phyloP scores from a whole-genome alignment of 2,888 invertebrate species.

The Rhaphigaster nebulosa region DNA sequence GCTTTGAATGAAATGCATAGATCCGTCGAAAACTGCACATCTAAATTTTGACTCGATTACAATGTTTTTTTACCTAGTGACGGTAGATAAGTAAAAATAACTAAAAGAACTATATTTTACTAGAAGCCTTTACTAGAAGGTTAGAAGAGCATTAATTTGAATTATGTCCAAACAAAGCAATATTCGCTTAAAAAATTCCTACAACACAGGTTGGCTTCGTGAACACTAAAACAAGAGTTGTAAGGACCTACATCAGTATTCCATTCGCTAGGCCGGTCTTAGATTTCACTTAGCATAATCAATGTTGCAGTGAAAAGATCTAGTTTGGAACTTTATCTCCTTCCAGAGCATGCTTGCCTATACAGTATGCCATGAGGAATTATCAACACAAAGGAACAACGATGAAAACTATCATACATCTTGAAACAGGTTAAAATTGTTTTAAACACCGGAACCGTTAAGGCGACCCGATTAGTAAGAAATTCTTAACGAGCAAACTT shows the following conservation, averaged over 20 bases:
- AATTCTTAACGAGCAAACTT: too few species aligned
- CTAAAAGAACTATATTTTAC: too few species aligned
- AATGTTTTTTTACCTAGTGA: too few species aligned
- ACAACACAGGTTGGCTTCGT: background rate
- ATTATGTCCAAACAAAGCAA: background rate
- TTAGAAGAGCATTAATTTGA: too few species aligned
- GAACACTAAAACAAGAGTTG: background rate
- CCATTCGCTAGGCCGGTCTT: background rate
- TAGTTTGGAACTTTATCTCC: background rate
- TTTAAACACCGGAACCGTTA: background rate
- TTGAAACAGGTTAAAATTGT: background rate
- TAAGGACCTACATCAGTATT: background rate
- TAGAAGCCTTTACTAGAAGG: too few species aligned
- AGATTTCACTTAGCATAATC: constrained; percentile 17
- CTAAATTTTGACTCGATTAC: too few species aligned
- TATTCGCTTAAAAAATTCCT: background rate
- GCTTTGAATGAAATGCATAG: too few species aligned
- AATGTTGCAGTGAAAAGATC: constrained; percentile 1
- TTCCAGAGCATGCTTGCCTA: background rate
- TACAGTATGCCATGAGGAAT: background rate
- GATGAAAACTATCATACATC: background rate
- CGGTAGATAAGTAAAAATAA: too few species aligned
- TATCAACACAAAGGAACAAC: background rate
- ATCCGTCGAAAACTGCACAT: too few species aligned
- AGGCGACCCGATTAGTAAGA: background rate